These are phyloP conservation scores for Leucoma salicis DNA, from an alignment of 2,888 invertebrate species.

Conservation along the genomic window DNA sequence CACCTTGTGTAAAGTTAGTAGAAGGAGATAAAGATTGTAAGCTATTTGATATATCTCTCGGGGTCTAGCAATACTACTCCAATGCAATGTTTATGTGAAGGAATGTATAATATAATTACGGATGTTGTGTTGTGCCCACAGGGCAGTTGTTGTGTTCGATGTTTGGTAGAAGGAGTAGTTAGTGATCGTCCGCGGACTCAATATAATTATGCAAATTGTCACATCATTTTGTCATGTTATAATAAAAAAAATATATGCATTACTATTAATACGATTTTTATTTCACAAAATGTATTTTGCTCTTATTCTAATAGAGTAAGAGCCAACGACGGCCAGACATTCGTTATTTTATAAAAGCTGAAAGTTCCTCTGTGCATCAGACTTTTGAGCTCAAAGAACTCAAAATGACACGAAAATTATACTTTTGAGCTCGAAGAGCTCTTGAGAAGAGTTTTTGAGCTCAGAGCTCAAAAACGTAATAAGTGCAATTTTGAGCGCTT, in stretches of 20 bases:
- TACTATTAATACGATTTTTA: slow-evolving; percentile 59
- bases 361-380: too few relatives aligned
- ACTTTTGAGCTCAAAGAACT: too few relatives aligned
- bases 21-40: slow-evolving; percentile 54
- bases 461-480: too few relatives aligned
- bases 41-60: slow-evolving; percentile 44
- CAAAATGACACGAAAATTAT: too few relatives aligned
- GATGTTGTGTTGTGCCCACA: slow-evolving; percentile 59
- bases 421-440: too few relatives aligned
- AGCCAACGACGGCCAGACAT: too few relatives aligned
- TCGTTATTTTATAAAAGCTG: too few relatives aligned
- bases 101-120: slow-evolving; percentile 53
- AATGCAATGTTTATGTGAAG: slow-evolving; percentile 48
- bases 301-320: too few relatives aligned
- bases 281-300: slow-evolving; percentile 31
- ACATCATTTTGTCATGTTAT: slow-evolving; percentile 77
- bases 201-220: slow-evolving; percentile 77
- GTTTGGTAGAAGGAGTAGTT: slow-evolving; percentile 56
- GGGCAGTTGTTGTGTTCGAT: slow-evolving; percentile 59
- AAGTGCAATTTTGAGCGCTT: too few relatives aligned
- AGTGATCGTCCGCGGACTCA: slow-evolving; percentile 49
- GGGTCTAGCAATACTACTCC: slow-evolving; percentile 51
- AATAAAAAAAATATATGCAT: slow-evolving; percentile 78
- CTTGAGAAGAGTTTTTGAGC: too few relatives aligned
- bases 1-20: slow-evolving; percentile 58